Evolutionary conservation across 2,797 vertebrate species (phyloP).

Genomic region (Ceyx erithaca): DNA sequence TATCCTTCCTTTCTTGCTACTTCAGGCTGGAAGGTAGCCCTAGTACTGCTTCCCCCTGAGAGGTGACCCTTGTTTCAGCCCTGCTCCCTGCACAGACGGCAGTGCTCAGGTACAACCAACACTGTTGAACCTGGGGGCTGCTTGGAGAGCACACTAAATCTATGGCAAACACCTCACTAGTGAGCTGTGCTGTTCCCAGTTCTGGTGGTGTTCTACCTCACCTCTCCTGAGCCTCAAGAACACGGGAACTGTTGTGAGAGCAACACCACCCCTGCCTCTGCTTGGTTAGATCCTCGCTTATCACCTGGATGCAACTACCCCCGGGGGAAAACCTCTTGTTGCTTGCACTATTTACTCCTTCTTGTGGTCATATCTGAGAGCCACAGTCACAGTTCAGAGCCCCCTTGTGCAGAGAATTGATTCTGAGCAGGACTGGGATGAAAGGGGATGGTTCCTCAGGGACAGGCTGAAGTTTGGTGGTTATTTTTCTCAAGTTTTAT

Average conservation of each 20-base stretch:
- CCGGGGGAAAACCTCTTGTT: not conserved
- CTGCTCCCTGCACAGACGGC: not conserved
- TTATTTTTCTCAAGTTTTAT: not conserved
- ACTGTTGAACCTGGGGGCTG: not conserved
- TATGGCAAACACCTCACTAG: not conserved
- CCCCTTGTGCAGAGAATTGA: not conserved
- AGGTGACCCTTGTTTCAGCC: not conserved
- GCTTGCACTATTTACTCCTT: not conserved
- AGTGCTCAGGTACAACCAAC: not conserved
- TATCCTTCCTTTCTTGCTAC: not conserved
- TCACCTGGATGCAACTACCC: not conserved
- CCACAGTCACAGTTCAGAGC: not conserved
- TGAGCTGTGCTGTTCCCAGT: not conserved
- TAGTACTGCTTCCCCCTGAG: not conserved
- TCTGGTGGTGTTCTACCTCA: rapidly evolving
- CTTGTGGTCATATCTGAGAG: not conserved
- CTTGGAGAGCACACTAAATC: not conserved
- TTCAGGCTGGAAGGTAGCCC: not conserved
- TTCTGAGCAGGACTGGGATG: not conserved
- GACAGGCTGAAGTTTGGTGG: not conserved
- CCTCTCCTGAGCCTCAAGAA: not conserved
- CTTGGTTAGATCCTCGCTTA: not conserved
- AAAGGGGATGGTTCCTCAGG: not conserved
- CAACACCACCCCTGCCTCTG: not conserved
- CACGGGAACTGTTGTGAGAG: not conserved